Percentiles rank a stretch among this genome's conserved stretches.
These are phyloP conservation scores for Rhinopithecus roxellana DNA, from an alignment of 2,113 vertebrate genomes.

Conservation along the genomic window DNA sequence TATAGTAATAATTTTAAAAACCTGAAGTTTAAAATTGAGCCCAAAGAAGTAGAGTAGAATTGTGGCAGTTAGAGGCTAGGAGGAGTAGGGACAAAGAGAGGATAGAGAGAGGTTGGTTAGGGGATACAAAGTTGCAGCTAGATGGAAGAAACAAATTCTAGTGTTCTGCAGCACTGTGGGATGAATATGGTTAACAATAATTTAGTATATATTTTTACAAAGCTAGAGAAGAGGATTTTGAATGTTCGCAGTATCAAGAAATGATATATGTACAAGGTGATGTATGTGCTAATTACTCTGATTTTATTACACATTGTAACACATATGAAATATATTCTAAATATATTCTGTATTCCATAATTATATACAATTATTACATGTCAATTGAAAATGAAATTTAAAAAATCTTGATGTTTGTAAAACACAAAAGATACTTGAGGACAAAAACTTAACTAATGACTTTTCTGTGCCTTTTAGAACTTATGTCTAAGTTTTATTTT, in stretches of 20 bases:
- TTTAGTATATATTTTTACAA: neutral
- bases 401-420: neutral
- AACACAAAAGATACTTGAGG: neutral
- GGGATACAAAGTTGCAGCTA: too few species aligned
- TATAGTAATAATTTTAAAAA: too few species aligned
- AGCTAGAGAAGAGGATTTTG: neutral
- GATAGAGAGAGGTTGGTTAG: too few species aligned
- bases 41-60: too few species aligned
- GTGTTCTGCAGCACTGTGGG: neutral
- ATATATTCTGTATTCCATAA: neutral
- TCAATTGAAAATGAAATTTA: neutral
- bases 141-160: neutral
- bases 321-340: neutral
- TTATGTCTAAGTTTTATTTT: neutral
- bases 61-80: too few species aligned
- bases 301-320: neutral
- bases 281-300: neutral
- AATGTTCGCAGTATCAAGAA: neutral
- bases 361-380: neutral
- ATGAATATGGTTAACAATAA: neutral
- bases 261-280: neutral
- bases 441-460: neutral
- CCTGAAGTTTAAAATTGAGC: too few species aligned
- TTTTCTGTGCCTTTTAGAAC: neutral
- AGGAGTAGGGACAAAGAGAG: too few species aligned